phyloP scores from a whole-genome alignment of 1,140 invertebrate genomes.

The Paracyclopina nana region DNA sequence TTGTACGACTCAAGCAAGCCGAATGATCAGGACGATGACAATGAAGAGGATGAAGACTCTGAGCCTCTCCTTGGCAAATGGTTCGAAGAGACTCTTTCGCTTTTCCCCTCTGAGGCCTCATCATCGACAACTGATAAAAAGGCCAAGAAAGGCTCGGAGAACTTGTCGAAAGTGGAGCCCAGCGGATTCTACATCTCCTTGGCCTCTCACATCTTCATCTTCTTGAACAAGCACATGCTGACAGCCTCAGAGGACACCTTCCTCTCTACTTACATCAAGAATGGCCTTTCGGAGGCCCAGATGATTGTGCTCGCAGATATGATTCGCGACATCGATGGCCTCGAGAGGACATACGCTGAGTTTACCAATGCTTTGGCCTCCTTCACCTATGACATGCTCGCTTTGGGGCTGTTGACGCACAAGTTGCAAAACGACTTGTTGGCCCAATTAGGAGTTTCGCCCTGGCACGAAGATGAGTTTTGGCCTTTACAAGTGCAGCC shows the following conservation, averaged over 20 bases:
- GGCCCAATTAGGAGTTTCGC: slow-evolving; percentile 50
- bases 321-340: slow-evolving; percentile 52
- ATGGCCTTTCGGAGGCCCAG: slow-evolving; percentile 48
- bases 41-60: slow-evolving; percentile 57
- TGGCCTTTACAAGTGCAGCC: slow-evolving; percentile 71
- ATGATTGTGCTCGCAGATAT: slow-evolving; percentile 59
- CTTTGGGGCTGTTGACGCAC: slow-evolving; percentile 41
- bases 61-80: slow-evolving; percentile 74
- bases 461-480: slow-evolving; percentile 35
- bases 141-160: slow-evolving; percentile 22
- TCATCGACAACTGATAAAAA: slow-evolving; percentile 28
- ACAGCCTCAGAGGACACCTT: slow-evolving; percentile 38
- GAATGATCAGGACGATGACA: slow-evolving; percentile 52
- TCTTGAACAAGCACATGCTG: slow-evolving; percentile 45
- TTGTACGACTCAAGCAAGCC: slow-evolving; percentile 40
- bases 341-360: slow-evolving; percentile 39
- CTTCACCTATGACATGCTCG: slow-evolving; percentile 63
- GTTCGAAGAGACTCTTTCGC: slow-evolving; percentile 70
- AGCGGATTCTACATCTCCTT: slow-evolving; percentile 66
- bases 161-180: slow-evolving; percentile 60
- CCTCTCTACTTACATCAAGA: slow-evolving; percentile 35
- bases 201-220: slow-evolving; percentile 53
- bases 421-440: slow-evolving; percentile 47
- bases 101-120: slow-evolving; percentile 21
- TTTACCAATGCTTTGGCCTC: slow-evolving; percentile 55